These are phyloP conservation scores for Archips xylosteana DNA, from an alignment of 2,888 invertebrate genomes.

Conservation along the genomic window DNA sequence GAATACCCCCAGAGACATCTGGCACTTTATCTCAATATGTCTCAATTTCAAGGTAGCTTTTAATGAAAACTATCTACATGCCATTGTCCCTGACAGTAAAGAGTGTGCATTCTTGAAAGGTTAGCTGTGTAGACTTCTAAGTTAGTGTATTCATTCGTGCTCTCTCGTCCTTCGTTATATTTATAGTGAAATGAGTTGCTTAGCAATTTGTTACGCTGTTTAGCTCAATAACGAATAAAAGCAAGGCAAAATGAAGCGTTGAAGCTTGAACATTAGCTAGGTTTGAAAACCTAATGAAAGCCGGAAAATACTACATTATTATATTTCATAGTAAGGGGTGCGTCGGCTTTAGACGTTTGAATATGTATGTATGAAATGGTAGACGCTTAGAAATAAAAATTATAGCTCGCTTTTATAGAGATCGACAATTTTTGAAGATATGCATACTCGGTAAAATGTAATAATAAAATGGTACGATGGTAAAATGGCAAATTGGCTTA, in stretches of 20 bases:
- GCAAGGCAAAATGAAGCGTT: background rate
- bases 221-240: constrained; percentile 1
- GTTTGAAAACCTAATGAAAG: background rate
- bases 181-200: background rate
- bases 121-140: background rate
- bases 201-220: background rate
- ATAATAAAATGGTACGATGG: no score
- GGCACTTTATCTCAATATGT: background rate
- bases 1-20: no score
- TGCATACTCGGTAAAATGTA: background rate
- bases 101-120: background rate
- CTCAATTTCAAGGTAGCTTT: background rate
- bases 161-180: background rate
- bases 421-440: background rate
- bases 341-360: no score
- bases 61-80: background rate
- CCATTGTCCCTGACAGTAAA: background rate
- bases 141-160: background rate
- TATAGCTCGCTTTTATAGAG: background rate
- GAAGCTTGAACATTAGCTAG: background rate
- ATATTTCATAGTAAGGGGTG: no score
- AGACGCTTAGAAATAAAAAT: background rate
- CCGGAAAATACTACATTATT: background rate
- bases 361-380: no score
- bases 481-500: background rate